Percentiles rank a stretch among this genome's conserved stretches.
Conservation (phyloP, 2,888 invertebrate species). For the Merodon equestris region DNA sequence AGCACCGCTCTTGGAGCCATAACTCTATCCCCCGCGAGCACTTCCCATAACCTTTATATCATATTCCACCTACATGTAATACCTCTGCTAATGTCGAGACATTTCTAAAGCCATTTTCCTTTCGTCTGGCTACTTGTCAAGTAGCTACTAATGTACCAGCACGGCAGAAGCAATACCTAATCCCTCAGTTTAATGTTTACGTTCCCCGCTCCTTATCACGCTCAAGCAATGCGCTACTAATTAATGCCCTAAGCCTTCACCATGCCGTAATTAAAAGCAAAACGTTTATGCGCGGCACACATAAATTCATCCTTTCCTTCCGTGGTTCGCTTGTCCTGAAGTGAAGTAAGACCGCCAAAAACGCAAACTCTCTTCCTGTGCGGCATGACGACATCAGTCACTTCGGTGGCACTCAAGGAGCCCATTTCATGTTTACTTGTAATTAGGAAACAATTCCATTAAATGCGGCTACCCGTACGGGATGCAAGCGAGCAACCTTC, state of each 20-base stretch:
- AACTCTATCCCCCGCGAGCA: too few species aligned
- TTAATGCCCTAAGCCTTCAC: constrained; percentile 47
- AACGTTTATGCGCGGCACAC: constrained; percentile 55
- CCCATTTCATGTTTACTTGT: constrained; percentile 59
- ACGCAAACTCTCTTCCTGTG: constrained; percentile 37
- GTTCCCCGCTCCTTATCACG: constrained; percentile 19
- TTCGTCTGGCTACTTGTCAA: constrained; percentile 20
- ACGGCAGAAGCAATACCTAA: background rate
- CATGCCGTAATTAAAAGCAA: constrained; percentile 51
- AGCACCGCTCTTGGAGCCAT: too few species aligned
- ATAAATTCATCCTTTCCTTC: constrained; percentile 30
- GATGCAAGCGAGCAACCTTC: constrained; percentile 63
- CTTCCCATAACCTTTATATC: too few species aligned
- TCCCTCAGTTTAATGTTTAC: constrained; percentile 20
- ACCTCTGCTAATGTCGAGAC: too few species aligned
- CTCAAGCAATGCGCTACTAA: constrained; percentile 38
- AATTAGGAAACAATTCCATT: constrained; percentile 56
- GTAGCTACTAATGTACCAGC: constrained; percentile 16
- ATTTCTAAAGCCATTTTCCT: background rate
- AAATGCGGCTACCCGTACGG: constrained; percentile 50
- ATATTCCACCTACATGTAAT: too few species aligned
- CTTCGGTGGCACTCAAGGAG: constrained; percentile 1
- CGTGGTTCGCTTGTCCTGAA: too few species aligned
- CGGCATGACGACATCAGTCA: too few species aligned
- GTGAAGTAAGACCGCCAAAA: constrained; percentile 13